These are phyloP conservation scores for Pyrrhia umbra DNA, from an alignment of 2,888 invertebrate species.

Conservation along the genomic window DNA sequence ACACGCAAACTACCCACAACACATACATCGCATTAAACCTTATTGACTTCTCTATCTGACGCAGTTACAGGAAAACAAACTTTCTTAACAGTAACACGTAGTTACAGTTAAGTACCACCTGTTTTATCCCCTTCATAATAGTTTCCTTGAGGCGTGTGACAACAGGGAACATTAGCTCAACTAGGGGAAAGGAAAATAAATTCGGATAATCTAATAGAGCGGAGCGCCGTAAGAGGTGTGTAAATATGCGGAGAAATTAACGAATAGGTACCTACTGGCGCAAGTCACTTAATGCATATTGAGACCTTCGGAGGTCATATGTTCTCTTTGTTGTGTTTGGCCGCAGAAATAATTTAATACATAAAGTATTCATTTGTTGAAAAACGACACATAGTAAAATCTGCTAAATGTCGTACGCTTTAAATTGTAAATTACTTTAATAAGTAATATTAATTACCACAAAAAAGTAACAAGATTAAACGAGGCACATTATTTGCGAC, in stretches of 20 bases:
- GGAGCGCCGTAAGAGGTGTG: slow-evolving; percentile 70
- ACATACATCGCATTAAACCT: slow-evolving; percentile 53
- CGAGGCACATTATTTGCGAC: slow-evolving; percentile 35
- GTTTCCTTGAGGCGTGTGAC: slow-evolving; percentile 64
- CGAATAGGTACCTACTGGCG: slow-evolving; percentile 65
- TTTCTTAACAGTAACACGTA: slow-evolving; percentile 61
- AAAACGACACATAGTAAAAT: background rate
- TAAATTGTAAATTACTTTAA: background rate
- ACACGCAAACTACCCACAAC: slow-evolving; percentile 46
- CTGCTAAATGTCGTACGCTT: background rate
- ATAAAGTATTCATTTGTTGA: background rate
- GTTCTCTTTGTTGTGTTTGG: slow-evolving; percentile 14
- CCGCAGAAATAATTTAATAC: background rate
- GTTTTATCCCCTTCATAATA: slow-evolving; percentile 67
- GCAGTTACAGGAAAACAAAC: slow-evolving; percentile 61
- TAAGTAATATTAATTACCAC: slow-evolving; percentile 6
- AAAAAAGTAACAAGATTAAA: slow-evolving; percentile 37
- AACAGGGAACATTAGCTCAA: slow-evolving; percentile 66
- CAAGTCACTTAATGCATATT: slow-evolving; percentile 30
- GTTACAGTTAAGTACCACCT: slow-evolving; percentile 60
- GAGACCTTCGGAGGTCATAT: slow-evolving; percentile 17
- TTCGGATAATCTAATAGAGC: slow-evolving; percentile 81
- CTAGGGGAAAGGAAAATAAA: slow-evolving; percentile 74
- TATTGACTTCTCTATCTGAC: slow-evolving; percentile 58
- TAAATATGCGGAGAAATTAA: slow-evolving; percentile 82